Conservation (phyloP, 2,113 vertebrate genomes). For the Melanotaenia duboulayi region DNA sequence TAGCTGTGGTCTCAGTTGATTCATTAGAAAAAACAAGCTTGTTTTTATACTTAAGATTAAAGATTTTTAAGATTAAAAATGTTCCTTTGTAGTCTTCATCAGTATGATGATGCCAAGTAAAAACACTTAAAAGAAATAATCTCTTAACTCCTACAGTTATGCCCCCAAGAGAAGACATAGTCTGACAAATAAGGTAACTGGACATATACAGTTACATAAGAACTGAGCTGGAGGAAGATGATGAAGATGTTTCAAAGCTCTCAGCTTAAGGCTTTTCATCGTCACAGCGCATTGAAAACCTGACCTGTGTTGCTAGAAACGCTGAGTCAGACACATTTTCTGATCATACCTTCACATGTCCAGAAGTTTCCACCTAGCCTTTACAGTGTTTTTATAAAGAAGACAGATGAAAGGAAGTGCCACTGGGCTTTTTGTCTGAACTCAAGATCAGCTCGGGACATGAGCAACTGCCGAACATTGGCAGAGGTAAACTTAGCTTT, state of each 20-base stretch:
- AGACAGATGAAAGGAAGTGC: constrained; percentile 28
- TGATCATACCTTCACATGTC: not conserved
- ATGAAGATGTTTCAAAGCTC: constrained; percentile 6
- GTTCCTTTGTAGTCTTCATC: no score
- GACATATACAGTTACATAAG: not conserved
- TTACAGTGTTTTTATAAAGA: constrained; percentile 18
- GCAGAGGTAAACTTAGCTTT: constrained; percentile 18
- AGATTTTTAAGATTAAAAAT: no score
- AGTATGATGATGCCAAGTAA: no score
- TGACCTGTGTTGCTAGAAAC: constrained; percentile 15
- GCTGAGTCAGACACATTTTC: constrained; percentile 20
- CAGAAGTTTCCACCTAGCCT: not conserved
- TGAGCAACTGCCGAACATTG: constrained; percentile 24
- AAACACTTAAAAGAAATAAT: no score
- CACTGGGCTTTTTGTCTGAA: constrained; percentile 40
- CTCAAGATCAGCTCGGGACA: constrained; percentile 34
- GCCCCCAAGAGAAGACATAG: no score
- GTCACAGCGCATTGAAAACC: not conserved
- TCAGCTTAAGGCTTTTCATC: constrained; percentile 14
- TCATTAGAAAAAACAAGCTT: no score
- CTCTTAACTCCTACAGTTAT: no score
- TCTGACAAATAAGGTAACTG: no score
- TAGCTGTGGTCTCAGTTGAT: no score
- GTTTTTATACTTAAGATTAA: no score
- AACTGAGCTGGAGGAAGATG: not conserved